A percentile compares a stretch with the other conserved stretches of the same genome.
These are phyloP conservation scores for Rhysida immarginata DNA, from an alignment of 1,140 invertebrate genomes.

Conservation along the genomic window DNA sequence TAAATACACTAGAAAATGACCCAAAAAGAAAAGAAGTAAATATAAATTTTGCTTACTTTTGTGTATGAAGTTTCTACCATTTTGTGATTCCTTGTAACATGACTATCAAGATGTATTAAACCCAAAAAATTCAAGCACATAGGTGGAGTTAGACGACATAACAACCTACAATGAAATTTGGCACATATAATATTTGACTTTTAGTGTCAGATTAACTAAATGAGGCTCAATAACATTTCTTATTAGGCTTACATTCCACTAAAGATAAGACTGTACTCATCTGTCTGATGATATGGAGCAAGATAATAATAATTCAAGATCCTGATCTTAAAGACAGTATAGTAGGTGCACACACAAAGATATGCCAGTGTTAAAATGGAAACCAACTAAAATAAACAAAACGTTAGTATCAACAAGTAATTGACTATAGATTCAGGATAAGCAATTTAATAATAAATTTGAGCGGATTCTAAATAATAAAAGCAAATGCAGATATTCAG, in stretches of 20 bases:
- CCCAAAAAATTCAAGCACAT: conserved; percentile 97
- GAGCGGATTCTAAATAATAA: too few relatives aligned
- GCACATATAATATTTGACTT: too few relatives aligned
- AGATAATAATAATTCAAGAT: conserved; percentile 95
- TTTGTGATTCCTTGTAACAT: conserved; percentile 63
- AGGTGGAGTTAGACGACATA: conserved; percentile 91
- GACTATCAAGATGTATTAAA: conserved; percentile 94
- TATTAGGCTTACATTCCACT: conserved; percentile 60
- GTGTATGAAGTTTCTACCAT: conserved; percentile 76
- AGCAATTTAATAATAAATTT: too few relatives aligned
- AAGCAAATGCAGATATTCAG: too few relatives aligned
- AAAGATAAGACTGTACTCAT: conserved; percentile 97
- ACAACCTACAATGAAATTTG: conserved; percentile 44
- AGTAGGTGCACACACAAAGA: conserved; percentile 93
- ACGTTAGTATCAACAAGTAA: too few relatives aligned
- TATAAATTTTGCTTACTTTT: conserved; percentile 37
- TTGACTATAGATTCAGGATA: too few relatives aligned
- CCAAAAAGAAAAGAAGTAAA: neutral
- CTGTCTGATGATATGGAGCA: conserved; percentile 92
- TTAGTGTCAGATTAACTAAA: too few relatives aligned
- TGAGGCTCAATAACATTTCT: neutral
- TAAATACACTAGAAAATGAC: neutral
- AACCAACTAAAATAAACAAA: conserved; percentile 47
- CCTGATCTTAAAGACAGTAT: conserved; percentile 88
- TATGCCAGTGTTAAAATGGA: conserved; percentile 84